Percentiles rank a stretch among this genome's conserved stretches.
Evolutionary conservation across 2,888 invertebrate genomes (phyloP).

Genomic region (Poecilus cupreus): DNA sequence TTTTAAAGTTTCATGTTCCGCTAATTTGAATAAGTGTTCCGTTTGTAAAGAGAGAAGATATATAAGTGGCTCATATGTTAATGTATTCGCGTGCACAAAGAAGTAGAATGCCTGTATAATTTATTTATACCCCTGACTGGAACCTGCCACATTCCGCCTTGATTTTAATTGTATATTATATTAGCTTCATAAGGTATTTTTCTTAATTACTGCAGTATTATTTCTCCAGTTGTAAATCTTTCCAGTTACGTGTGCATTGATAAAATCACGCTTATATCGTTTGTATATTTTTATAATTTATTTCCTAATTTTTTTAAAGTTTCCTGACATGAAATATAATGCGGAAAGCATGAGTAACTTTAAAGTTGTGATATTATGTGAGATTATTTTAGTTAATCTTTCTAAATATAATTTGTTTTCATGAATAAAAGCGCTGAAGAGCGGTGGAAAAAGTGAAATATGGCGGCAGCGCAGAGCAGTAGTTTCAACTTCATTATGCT

Average conservation of each 20-base stretch:
- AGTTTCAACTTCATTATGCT: constrained; percentile 36
- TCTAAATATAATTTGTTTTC: constrained; percentile 8
- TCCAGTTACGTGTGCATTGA: not conserved
- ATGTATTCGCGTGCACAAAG: not conserved
- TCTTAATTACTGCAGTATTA: constrained; percentile 28
- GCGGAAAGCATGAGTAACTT: not conserved
- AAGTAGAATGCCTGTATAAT: not conserved
- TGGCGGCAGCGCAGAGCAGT: not conserved
- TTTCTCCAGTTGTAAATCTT: constrained; percentile 7
- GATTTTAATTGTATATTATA: constrained; percentile 6
- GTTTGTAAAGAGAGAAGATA: constrained; percentile 4
- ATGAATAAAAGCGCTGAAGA: constrained; percentile 22
- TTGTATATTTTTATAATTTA: constrained; percentile 23
- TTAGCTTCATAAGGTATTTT: not conserved
- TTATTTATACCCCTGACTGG: constrained; percentile 20
- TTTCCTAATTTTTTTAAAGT: not conserved
- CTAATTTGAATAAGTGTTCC: constrained; percentile 17
- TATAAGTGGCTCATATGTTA: constrained; percentile 22
- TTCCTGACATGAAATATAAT: not conserved
- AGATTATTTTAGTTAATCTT: constrained; percentile 36
- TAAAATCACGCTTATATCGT: constrained; percentile 2
- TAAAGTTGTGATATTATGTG: not conserved
- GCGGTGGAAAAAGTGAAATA: constrained; percentile 26
- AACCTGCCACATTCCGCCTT: constrained; percentile 13
- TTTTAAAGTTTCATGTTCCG: not conserved